Conservation (phyloP, 2,113 vertebrate genomes). For the Seriola rivoliana region DNA sequence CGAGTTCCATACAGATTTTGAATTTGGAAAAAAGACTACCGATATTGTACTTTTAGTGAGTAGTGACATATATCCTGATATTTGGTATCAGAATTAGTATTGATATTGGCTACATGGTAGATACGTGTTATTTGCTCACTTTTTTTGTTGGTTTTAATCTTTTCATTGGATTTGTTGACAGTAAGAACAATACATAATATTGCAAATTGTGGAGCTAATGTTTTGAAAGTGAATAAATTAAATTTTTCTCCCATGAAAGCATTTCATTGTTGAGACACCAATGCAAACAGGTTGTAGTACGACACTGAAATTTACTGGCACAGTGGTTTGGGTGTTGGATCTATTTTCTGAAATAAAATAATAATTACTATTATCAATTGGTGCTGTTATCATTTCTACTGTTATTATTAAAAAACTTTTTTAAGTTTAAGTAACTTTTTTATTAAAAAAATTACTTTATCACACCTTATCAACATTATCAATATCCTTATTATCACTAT, state of each 20-base stretch:
- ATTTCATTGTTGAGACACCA: too few relatives aligned
- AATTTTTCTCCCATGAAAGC: background rate
- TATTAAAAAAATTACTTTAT: too few relatives aligned
- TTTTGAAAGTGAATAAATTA: background rate
- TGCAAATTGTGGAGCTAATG: background rate
- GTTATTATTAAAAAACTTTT: too few relatives aligned
- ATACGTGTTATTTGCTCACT: background rate
- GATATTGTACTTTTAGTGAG: background rate
- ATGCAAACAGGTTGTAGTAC: background rate
- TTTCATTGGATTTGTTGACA: background rate
- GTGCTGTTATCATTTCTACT: too few relatives aligned
- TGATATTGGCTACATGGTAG: background rate
- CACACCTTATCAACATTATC: too few relatives aligned
- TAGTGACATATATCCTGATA: background rate
- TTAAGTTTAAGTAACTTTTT: too few relatives aligned
- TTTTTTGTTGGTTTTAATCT: background rate
- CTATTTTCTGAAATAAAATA: background rate
- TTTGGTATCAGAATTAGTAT: background rate
- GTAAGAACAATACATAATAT: background rate
- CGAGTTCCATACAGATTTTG: background rate
- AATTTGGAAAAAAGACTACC: background rate
- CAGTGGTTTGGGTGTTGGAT: background rate
- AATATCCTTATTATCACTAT: background rate
- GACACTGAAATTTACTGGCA: background rate
- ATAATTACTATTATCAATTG: too few relatives aligned